Base-by-base conservation (phyloP, 2,113 vertebrate genomes). In the Mastomys coucha region DNA sequence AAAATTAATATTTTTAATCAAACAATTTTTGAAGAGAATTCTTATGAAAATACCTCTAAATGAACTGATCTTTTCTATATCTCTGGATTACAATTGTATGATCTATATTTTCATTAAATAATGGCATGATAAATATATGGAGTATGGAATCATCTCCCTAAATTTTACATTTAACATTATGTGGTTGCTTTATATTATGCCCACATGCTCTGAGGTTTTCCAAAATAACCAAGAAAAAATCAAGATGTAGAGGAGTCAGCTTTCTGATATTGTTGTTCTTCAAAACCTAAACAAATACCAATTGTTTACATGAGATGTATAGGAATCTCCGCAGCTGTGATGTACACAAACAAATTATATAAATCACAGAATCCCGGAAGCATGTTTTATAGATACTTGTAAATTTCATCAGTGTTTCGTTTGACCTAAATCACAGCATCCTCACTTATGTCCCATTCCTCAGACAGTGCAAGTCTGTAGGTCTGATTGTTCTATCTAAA, bases 381-480 rank as follows among this genome's bases (percentile, higher is more conserved):
- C 1, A 70, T 45, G 10, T 60, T 81, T 39, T 49, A 12, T 76
- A 39, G 11, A 36, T 81, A 31, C 56, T 42, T 77, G 5, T 63
- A 84, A 60, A 36, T 17, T 93, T 91, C 28, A 33, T 45, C 80
- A 69, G 14, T 85, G 5, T 60, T 69, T 76, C 11, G 28, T 19
- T 31, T 1, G 4, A 17, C 22, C 14, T n/a, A n/a, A 56, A 63
- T 56, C 76, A n/a, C 4, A 87, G 31, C 1, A 26, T 78, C 1
- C 14, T 31, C 4, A 19, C 12, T 88, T 45, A 11, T 78, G 0
- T 56, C 11, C 3, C 12, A 28, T 16, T 0, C 10, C 0, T 49
- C 58, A 65, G 17, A 45, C 6, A 33, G 17, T 5, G 31, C 31
- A 19, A 19, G 1, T 84, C 36, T 72, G 2, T 45, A 58, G 4